Percentiles rank a stretch among this genome's conserved stretches.
These are phyloP conservation scores for Peromyscus melanophrys DNA, from an alignment of 2,797 vertebrate genomes.

Conservation along the genomic window DNA sequence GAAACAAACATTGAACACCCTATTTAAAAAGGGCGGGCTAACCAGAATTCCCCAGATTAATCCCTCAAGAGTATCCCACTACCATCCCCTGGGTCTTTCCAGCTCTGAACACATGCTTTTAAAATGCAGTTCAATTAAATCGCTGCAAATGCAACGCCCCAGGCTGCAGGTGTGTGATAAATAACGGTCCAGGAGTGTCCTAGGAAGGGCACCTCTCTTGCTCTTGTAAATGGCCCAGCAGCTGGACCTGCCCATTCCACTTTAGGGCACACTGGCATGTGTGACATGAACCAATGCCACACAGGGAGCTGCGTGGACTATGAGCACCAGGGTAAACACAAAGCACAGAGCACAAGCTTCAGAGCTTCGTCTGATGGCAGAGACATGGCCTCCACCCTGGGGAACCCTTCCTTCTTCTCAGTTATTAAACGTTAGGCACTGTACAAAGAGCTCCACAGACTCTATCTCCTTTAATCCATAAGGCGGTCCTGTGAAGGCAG, in stretches of 20 bases:
- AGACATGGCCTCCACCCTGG: neutral
- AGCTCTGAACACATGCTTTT: constrained; percentile 1
- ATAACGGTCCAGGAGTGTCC: constrained; percentile 2
- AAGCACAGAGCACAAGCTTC: neutral
- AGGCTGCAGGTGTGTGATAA: constrained; percentile 50
- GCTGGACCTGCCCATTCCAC: neutral
- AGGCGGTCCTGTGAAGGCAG: neutral
- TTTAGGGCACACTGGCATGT: too few relatives aligned
- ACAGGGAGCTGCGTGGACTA: neutral
- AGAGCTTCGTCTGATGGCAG: neutral
- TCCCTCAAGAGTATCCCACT: constrained; percentile 4
- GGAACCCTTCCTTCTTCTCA: neutral
- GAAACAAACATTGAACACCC: neutral
- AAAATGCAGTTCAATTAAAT: constrained; percentile 68
- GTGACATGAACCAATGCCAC: neutral
- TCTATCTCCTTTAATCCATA: constrained; percentile 54
- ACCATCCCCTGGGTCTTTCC: neutral
- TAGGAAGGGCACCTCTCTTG: neutral
- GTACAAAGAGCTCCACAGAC: neutral
- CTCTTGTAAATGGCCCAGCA: neutral
- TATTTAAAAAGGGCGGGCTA: neutral
- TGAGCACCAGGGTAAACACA: neutral
- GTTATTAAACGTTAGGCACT: neutral
- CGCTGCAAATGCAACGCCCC: neutral
- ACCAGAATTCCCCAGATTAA: neutral